These are phyloP conservation scores for Rissa tridactyla DNA, from an alignment of 2,113 vertebrate species.

Conservation along the genomic window DNA sequence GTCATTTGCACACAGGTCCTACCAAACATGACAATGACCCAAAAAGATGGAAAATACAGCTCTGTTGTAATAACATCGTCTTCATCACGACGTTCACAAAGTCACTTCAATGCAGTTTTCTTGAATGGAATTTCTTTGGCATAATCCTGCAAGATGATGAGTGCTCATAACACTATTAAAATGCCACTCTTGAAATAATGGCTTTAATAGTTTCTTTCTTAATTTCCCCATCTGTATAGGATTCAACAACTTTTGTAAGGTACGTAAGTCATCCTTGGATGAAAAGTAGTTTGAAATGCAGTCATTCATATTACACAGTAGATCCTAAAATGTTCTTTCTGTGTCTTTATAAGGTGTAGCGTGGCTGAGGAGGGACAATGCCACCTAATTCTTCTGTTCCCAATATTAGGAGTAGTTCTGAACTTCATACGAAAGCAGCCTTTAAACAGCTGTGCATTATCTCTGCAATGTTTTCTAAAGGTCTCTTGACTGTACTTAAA, in stretches of 20 bases:
- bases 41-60: background rate
- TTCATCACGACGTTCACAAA: background rate
- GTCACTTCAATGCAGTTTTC: background rate
- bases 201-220: background rate
- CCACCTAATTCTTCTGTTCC: background rate
- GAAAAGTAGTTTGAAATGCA: background rate
- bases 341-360: background rate
- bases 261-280: background rate
- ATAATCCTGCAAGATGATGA: background rate
- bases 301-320: background rate
- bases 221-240: background rate
- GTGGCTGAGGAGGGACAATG: background rate
- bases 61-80: background rate
- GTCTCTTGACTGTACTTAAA: background rate
- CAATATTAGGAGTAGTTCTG: background rate
- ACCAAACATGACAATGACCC: background rate
- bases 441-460: background rate
- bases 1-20: background rate
- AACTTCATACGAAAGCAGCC: background rate
- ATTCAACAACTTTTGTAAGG: background rate
- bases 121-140: background rate
- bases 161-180: background rate
- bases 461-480: background rate
- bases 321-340: background rate
- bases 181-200: background rate